phyloP scores from a whole-genome alignment of 2,797 vertebrate genomes.

The Notolepis coatsorum region DNA sequence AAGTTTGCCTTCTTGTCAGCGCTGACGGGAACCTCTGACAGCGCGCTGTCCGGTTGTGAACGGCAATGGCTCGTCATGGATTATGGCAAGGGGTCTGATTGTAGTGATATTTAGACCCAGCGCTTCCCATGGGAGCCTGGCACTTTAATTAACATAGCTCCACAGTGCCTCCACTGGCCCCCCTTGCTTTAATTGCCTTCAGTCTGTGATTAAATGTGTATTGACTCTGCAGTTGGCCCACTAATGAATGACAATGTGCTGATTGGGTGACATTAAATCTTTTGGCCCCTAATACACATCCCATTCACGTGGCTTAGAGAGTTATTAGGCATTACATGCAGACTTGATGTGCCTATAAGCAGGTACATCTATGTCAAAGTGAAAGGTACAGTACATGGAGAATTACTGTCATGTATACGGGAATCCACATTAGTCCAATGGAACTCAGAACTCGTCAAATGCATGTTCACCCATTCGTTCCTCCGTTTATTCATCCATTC shows the following conservation, averaged over 20 bases:
- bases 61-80: conserved; percentile 65
- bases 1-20: conserved; percentile 70
- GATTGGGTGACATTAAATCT: conserved; percentile 83
- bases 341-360: conserved; percentile 5
- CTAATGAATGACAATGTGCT: conserved; percentile 86
- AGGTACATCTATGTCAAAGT: conserved; percentile 3
- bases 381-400: no score
- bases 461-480: background rate
- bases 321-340: conserved; percentile 51
- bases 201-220: conserved; percentile 85
- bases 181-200: conserved; percentile 83
- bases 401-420: background rate
- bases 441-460: background rate
- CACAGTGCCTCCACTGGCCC: conserved; percentile 72
- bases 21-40: conserved; percentile 69
- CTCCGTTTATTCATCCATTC: background rate
- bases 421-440: no score
- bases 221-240: conserved; percentile 84
- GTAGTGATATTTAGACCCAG: conserved; percentile 81
- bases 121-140: conserved; percentile 78
- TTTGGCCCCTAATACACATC: conserved; percentile 78
- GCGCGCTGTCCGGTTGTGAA: conserved; percentile 64
- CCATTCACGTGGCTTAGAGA: conserved; percentile 56
- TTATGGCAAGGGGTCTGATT: conserved; percentile 69
- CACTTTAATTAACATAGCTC: conserved; percentile 83